Evolutionary conservation across 2,797 vertebrate species (phyloP).

Genomic region (Taenioides sp.): DNA sequence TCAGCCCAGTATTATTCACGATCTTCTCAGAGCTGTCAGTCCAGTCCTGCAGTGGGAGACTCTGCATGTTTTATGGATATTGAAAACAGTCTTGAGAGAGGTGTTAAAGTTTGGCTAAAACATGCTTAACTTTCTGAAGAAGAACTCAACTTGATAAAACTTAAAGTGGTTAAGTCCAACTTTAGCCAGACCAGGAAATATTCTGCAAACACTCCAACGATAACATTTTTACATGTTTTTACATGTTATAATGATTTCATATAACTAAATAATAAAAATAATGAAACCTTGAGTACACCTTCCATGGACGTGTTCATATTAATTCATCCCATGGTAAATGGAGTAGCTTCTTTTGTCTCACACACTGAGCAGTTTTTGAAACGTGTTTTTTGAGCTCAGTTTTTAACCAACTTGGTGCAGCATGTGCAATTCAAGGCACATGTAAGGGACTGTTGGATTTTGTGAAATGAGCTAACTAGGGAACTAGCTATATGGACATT

Average conservation of each 20-base stretch:
- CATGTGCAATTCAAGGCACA: no score
- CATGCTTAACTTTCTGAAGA: neutral
- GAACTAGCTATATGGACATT: no score
- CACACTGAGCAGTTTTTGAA: no score
- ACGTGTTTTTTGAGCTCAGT: no score
- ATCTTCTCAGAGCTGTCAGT: neutral
- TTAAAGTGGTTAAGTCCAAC: slow-evolving; percentile 1
- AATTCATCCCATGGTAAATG: neutral
- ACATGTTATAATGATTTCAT: neutral
- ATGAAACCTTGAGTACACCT: neutral
- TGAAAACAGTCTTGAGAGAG: neutral
- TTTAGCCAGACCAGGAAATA: neutral
- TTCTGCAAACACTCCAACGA: neutral
- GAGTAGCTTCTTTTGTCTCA: no score
- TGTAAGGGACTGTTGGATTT: no score
- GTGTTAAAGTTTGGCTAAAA: neutral
- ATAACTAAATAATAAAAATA: no score
- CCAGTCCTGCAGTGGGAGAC: neutral
- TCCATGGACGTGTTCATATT: neutral
- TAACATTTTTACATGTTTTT: neutral
- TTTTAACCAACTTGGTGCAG: no score
- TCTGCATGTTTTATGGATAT: slow-evolving; percentile 9
- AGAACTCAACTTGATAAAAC: neutral
- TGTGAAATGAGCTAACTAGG: no score
- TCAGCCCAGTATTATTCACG: neutral